Evolutionary conservation across 2,888 invertebrate species (phyloP), one percentile per base, ranked within the genome.

Genomic region (Pemphredon lugubris): DNA sequence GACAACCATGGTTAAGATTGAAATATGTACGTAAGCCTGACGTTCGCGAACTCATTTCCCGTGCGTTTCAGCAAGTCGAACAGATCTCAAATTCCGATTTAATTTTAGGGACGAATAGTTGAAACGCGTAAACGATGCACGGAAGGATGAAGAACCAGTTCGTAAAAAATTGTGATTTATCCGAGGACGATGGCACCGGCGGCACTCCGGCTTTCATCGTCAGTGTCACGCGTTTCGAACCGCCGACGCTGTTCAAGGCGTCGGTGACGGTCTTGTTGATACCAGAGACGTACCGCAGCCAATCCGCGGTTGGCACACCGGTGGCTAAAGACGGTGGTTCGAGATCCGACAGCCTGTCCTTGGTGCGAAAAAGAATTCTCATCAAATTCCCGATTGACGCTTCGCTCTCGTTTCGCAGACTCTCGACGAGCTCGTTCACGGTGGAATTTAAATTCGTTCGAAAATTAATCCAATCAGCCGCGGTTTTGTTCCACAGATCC

Each of bases 401-500:
- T 2, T 45, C n/a, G 2, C 20, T 58, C 20, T 58, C 34, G 5
- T 76, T 69, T 44, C 37, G 48, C 4, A 75, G 11, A 21, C 47
- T 55, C 1, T 63, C 54, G 5, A 47, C 30, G 2, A 80, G 18
- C 2, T 67, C 58, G 5, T 68, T 39, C 7, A 77, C 48, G 1
- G 73, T 77, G 2, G 57, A 20, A 13, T 79, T 81, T 18, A 80
- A 13, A 20, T 69, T 44, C 2, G 30, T 47, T 7, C 65, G 70
- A 9, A 75, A 75, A 14, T 39, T 39, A 5, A 45, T 44, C 77
- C 75, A 77, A 16, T 75, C 67, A 0, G 26, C 34, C 7, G 44
- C 5, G 1, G 30, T 23, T 7, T 51, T 16, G 18, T 44, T 60
- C 14, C 45, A 40, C 3, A 30, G 5, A 45, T 57, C 34, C 32